A percentile compares a stretch with the other conserved stretches of the same genome.
phyloP scores from a whole-genome alignment of 64 coral and sea anemone genomes.

The Montipora foliosa region DNA sequence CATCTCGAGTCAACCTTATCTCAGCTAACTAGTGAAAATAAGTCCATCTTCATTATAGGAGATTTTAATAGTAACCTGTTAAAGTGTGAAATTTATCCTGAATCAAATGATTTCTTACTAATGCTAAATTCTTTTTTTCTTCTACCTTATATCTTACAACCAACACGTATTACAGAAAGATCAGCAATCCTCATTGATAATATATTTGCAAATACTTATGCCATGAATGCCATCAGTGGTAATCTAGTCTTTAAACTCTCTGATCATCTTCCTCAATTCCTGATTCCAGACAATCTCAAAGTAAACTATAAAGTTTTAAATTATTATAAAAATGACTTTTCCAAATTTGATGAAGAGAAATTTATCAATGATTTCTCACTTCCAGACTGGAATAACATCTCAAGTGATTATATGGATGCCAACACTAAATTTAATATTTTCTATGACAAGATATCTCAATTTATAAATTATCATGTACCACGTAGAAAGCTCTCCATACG shows the following conservation, averaged over 20 bases:
- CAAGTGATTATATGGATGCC: conserved; percentile 2
- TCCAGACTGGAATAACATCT: conserved; percentile 30
- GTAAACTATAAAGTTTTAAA: no score
- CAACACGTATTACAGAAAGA: conserved; percentile 48
- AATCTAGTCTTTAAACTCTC: conserved; percentile 18
- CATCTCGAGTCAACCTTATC: no score
- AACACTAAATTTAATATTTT: conserved; percentile 71
- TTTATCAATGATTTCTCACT: conserved; percentile 48
- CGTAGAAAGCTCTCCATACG: conserved; percentile 57
- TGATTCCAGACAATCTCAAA: no score
- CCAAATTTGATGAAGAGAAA: conserved; percentile 56
- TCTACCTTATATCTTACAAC: background rate
- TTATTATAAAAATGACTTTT: background rate
- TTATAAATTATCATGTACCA: conserved; percentile 17
- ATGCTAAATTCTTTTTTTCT: no score
- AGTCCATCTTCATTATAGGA: no score
- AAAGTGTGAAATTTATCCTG: no score
- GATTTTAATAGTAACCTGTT: no score
- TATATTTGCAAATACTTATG: conserved; percentile 65
- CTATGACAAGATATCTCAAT: no score
- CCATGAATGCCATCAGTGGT: conserved; percentile 20
- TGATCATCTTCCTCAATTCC: background rate
- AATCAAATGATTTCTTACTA: no score
- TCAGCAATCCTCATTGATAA: conserved; percentile 67
- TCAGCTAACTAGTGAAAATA: no score